Evolutionary conservation across 2,888 invertebrate genomes (phyloP).

Genomic region (Siphonodentalium dalli): DNA sequence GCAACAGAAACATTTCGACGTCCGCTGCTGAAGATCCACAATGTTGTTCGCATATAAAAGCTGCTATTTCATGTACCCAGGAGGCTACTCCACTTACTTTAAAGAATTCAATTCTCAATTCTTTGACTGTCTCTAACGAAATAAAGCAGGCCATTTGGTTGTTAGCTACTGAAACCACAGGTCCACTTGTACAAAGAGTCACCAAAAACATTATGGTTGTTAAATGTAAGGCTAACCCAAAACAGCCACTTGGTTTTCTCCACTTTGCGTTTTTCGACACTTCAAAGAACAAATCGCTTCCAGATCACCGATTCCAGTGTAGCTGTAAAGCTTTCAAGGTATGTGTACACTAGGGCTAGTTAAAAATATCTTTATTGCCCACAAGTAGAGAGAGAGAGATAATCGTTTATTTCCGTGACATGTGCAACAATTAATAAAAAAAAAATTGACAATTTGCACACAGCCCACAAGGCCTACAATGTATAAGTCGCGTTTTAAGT

Average conservation of each 20-base stretch:
- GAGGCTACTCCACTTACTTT: constrained; percentile 72
- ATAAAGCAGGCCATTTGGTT: constrained; percentile 72
- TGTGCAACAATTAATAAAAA: no score
- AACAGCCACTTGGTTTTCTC: constrained; percentile 76
- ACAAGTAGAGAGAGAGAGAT: no score
- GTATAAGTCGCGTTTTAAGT: no score
- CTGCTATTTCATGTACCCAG: constrained; percentile 72
- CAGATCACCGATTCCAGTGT: constrained; percentile 71
- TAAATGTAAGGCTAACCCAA: constrained; percentile 73
- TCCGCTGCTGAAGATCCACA: constrained; percentile 34
- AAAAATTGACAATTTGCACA: no score
- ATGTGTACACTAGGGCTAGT: no score
- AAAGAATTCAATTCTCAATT: constrained; percentile 72
- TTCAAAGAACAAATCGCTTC: constrained; percentile 45
- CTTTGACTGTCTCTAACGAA: constrained; percentile 71
- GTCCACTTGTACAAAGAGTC: constrained; percentile 75
- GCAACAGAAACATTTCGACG: constrained; percentile 45
- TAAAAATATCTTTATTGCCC: no score
- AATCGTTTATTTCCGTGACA: no score
- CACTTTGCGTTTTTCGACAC: constrained; percentile 72
- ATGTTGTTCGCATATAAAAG: constrained; percentile 73
- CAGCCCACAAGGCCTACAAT: no score
- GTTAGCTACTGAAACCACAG: constrained; percentile 70
- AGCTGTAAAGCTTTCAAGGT: constrained; percentile 71
- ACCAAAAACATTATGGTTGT: constrained; percentile 77